Conservation (phyloP, 2,888 invertebrate species). For the Perizoma flavofasciatum region DNA sequence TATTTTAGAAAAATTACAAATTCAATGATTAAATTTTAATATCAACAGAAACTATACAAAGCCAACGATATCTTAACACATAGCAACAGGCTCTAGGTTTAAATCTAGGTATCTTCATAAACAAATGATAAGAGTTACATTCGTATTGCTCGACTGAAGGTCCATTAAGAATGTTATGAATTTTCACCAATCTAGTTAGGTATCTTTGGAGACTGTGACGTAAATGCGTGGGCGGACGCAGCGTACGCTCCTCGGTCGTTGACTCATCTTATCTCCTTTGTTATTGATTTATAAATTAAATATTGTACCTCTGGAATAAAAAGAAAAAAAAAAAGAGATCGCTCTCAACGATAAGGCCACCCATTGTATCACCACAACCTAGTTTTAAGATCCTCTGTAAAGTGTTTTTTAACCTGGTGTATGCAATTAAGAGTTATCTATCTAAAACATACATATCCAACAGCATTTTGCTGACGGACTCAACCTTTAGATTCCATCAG, state of each 20-base stretch:
- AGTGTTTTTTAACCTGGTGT: too few relatives aligned
- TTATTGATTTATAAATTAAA: constrained; percentile 62
- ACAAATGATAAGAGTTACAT: too few relatives aligned
- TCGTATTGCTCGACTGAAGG: constrained; percentile 2
- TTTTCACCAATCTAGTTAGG: constrained; percentile 20
- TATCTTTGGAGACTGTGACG: constrained; percentile 44
- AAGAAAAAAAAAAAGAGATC: too few relatives aligned
- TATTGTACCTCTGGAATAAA: constrained; percentile 39
- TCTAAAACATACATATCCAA: not conserved
- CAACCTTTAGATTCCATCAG: too few relatives aligned
- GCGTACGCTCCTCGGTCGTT: constrained; percentile 49
- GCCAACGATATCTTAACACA: not conserved
- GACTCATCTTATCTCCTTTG: constrained; percentile 57
- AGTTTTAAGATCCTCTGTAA: too few relatives aligned
- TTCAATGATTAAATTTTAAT: too few relatives aligned
- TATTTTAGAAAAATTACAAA: too few relatives aligned
- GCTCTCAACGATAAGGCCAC: too few relatives aligned
- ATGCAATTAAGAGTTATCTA: too few relatives aligned
- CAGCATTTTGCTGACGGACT: not conserved
- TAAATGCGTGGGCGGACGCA: constrained; percentile 39
- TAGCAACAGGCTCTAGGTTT: not conserved
- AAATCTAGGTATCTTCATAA: not conserved
- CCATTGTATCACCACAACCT: too few relatives aligned
- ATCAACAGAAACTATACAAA: too few relatives aligned
- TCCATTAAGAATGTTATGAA: not conserved